Evolutionary conservation across 35 echinoderm and acorn worm species (phyloP).

Genomic region (Chiridota heheva): DNA sequence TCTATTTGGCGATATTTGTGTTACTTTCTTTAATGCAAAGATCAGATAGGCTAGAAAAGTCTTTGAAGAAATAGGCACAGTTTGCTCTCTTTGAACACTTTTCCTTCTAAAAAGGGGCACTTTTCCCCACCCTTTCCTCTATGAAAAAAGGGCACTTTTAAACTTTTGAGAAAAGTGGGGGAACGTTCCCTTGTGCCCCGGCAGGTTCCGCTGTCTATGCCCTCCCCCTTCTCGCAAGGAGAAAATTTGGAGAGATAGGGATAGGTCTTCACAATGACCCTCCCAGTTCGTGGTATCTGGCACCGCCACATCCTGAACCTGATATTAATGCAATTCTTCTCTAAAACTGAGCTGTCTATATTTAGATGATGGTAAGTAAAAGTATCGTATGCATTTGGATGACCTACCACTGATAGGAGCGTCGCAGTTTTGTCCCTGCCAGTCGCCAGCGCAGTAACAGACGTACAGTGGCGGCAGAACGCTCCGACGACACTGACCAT

Average conservation of each 20-base stretch:
- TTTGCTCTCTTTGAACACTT: too few species aligned
- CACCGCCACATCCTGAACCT: background rate
- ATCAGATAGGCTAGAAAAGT: too few species aligned
- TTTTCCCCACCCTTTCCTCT: too few species aligned
- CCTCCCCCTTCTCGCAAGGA: background rate
- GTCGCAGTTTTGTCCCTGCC: conserved; percentile 41
- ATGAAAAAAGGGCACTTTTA: too few species aligned
- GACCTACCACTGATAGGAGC: conserved; percentile 20
- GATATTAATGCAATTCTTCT: background rate
- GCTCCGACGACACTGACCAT: background rate
- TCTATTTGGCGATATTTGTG: too few species aligned
- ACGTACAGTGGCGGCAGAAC: conserved; percentile 22
- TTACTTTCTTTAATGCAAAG: too few species aligned
- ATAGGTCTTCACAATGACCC: background rate
- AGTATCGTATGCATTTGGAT: background rate
- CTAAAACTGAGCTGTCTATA: too few species aligned
- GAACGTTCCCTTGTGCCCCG: too few species aligned
- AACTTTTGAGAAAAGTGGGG: too few species aligned
- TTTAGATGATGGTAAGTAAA: background rate
- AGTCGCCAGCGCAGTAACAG: conserved; percentile 5
- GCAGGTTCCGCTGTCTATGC: background rate
- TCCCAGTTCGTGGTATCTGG: background rate
- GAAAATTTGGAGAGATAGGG: background rate
- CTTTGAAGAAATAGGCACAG: too few species aligned
- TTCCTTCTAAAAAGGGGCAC: too few species aligned